phyloP scores from a whole-genome alignment of 2,797 vertebrate genomes.

The Platalea minor region DNA sequence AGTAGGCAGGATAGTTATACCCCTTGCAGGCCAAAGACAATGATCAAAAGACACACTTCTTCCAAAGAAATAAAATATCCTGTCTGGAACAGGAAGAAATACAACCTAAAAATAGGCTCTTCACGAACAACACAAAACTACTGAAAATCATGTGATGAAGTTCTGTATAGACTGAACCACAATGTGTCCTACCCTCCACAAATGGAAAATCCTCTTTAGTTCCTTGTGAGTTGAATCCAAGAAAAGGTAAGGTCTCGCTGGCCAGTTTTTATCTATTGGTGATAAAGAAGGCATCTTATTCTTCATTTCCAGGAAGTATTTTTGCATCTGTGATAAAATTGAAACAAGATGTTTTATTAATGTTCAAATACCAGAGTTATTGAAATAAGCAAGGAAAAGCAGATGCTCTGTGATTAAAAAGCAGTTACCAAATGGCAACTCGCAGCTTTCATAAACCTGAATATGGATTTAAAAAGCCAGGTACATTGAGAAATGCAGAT shows the following conservation, averaged over 20 bases:
- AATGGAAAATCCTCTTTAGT: slow-evolving; percentile 90
- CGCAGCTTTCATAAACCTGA: neutral
- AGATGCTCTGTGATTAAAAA: neutral
- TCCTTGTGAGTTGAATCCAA: slow-evolving; percentile 88
- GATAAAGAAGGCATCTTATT: slow-evolving; percentile 90
- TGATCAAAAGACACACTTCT: neutral
- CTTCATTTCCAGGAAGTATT: slow-evolving; percentile 94
- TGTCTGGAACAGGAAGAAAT: neutral
- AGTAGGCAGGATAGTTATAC: neutral
- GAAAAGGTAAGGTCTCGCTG: slow-evolving; percentile 86
- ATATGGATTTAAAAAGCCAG: neutral
- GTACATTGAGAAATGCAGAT: neutral
- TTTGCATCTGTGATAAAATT: slow-evolving; percentile 84
- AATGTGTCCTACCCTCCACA: slow-evolving; percentile 87
- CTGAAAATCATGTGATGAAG: neutral
- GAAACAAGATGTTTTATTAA: slow-evolving; percentile 30
- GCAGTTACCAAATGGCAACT: neutral
- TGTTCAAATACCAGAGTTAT: neutral
- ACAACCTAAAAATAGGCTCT: neutral
- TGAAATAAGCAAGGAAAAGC: neutral
- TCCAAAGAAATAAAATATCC: slow-evolving; percentile 11
- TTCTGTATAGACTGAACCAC: neutral
- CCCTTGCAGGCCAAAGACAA: neutral
- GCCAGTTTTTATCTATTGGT: slow-evolving; percentile 93
- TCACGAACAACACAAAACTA: neutral